Base-by-base conservation (phyloP, 2,888 invertebrate species). In the Cerastoderma edule region DNA sequence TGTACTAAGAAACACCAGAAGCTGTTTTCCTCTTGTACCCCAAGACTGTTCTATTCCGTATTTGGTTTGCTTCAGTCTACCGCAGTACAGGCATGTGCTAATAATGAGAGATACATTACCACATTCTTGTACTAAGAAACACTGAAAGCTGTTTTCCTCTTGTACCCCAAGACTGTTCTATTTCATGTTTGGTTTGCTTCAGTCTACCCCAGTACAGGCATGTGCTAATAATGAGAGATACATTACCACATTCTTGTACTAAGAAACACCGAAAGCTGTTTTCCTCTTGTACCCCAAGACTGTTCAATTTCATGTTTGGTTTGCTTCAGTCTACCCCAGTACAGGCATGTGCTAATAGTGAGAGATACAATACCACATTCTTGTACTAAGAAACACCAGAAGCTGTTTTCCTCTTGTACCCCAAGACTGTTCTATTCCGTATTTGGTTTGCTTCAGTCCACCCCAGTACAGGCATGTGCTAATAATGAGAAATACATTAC, bases 121-220 rank as follows among this genome's bases (percentile, higher is more conserved):
- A 46, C 68, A 69, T 32, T 44, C 39, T 28, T 13, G 60, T 69
- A 60, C 60, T 27, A 69, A 60, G 54, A 5, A 30, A 66, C 50
- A 66, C 6, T 19, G 46, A 66, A n/a, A n/a, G n/a, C n/a, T n/a
- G n/a, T n/a, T n/a, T n/a, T n/a, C n/a, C n/a, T n/a, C n/a, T n/a
- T n/a, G n/a, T n/a, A n/a, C n/a, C n/a, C n/a, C n/a, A n/a, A n/a
- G n/a, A n/a, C n/a, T n/a, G n/a, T n/a, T n/a, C n/a, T n/a, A n/a
- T n/a, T n/a, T n/a, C n/a, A n/a, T n/a, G n/a, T n/a, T n/a, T n/a
- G n/a, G n/a, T n/a, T n/a, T n/a, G n/a, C n/a, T 8, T 44, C 53
- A 27, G 27, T 22, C 22, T 22, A 5, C 24, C 24, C 53, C 24
- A 22, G 53, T 53, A 53, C 53, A 22, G 3, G 27, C 53, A 53